These are phyloP conservation scores for Leptinotarsa lineolata DNA, from an alignment of 1,140 invertebrate genomes.

Conservation along the genomic window DNA sequence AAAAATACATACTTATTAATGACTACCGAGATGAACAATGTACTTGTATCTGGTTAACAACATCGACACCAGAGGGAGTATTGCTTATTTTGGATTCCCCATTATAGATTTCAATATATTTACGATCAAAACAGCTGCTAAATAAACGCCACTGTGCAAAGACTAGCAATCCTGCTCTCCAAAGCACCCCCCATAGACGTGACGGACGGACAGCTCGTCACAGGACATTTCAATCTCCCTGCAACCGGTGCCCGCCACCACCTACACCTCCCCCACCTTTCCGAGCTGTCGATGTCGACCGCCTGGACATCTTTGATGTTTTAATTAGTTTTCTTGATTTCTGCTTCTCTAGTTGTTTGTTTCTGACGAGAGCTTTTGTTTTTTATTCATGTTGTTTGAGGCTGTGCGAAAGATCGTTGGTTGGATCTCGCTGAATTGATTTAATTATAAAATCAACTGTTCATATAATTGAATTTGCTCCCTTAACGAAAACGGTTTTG, in stretches of 20 bases:
- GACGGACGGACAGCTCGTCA: slow-evolving; percentile 50
- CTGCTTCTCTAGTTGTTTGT: slow-evolving; percentile 4
- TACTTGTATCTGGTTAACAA: too few relatives aligned
- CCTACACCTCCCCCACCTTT: slow-evolving; percentile 19
- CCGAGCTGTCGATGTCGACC: slow-evolving; percentile 26
- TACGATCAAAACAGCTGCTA: too few relatives aligned
- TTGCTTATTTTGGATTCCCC: too few relatives aligned
- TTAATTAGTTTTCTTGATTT: slow-evolving; percentile 53
- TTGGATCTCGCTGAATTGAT: background rate
- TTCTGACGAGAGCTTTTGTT: slow-evolving; percentile 5
- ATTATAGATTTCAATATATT: too few relatives aligned
- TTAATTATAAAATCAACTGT: too few relatives aligned
- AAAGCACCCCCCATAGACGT: slow-evolving; percentile 33
- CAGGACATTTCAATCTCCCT: slow-evolving; percentile 52
- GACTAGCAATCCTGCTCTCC: background rate
- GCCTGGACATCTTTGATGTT: slow-evolving; percentile 52
- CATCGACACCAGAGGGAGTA: too few relatives aligned
- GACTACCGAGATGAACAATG: too few relatives aligned
- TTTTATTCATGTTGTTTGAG: background rate
- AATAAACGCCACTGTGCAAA: background rate
- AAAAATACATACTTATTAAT: too few relatives aligned
- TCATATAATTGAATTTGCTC: too few relatives aligned
- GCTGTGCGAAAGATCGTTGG: background rate
- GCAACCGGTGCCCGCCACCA: slow-evolving; percentile 18
- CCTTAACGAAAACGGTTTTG: too few relatives aligned